Evolutionary conservation across 1,140 invertebrate genomes (phyloP).

Genomic region (Venustaconcha ellipsiformis): DNA sequence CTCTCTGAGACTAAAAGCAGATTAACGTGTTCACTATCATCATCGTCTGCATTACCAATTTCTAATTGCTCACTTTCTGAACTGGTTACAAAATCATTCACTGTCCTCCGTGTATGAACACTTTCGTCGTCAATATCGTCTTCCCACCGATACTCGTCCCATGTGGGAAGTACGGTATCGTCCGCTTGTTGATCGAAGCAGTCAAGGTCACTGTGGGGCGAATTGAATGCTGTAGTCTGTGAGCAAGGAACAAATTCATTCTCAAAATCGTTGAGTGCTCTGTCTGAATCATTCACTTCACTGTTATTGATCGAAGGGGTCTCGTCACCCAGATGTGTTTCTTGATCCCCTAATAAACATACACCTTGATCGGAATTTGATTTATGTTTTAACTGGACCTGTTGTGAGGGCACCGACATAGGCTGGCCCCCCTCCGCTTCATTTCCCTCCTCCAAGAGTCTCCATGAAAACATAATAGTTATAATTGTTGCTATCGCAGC

Average conservation of each 20-base stretch:
- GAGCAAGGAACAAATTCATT: neutral
- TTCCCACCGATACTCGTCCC: conserved; percentile 46
- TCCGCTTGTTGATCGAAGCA: conserved; percentile 5
- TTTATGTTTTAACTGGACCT: too few relatives aligned
- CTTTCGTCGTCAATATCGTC: conserved; percentile 47
- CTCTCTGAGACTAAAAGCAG: too few relatives aligned
- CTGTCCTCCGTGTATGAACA: conserved; percentile 37
- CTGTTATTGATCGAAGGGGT: neutral
- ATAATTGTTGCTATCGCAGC: conserved; percentile 64
- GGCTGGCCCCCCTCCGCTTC: conserved; percentile 12
- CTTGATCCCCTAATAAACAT: neutral
- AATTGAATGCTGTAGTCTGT: too few relatives aligned
- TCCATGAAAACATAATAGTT: conserved; percentile 65
- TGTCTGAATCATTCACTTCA: neutral
- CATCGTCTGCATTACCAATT: too few relatives aligned
- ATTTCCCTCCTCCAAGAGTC: conserved; percentile 55
- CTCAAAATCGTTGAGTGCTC: neutral
- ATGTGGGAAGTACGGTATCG: conserved; percentile 27
- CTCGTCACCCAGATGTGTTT: neutral
- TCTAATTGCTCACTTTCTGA: neutral
- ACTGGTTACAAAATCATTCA: conserved; percentile 35
- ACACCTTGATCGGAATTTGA: too few relatives aligned
- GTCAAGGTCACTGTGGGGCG: neutral
- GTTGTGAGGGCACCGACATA: too few relatives aligned
- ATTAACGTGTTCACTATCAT: too few relatives aligned